Base-by-base conservation (phyloP, 2,888 invertebrate genomes). In the Drosophila hamatofila region DNA sequence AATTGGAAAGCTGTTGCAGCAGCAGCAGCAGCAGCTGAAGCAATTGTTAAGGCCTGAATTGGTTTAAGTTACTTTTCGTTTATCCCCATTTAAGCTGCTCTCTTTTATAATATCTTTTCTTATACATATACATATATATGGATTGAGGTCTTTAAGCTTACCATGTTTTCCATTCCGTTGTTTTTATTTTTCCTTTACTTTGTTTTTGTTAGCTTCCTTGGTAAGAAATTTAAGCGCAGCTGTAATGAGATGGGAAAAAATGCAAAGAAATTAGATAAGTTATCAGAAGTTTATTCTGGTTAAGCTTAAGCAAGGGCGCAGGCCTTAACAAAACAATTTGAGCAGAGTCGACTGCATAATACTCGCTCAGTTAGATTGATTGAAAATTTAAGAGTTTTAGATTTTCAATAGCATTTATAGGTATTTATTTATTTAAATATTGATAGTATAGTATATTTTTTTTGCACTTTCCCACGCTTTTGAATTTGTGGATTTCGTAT, bases 101-200 rank as follows among this genome's bases (percentile, higher is more conserved):
- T 21, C 37, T 39, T 25, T 23, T 23, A 18, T 8, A 33, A 30
- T 8, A 51, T 30, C 7, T 49, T 49, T 30, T n/a, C 9, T 18
- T 21, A 14, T 49, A 25, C 12, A n/a, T n/a, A 16, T 6, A 48
- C 2, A 27, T 48, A n/a, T n/a, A 27, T 27, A 18, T 30, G 14
- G n/a, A 11, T 48, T 48, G 25, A 16, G 55, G 11, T 41, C 23
- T 16, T 11, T 48, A 56, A 58, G 74, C 87, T 89, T 61, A 87
- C 87, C 89, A 88, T 83, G 83, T 90, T 83, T 75, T 90, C 87
- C 86, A 85, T 85, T 87, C 83, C 89, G 70, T 81, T 80, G 66
- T 59, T 56, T 56, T 21, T 37, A 55, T 39, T 30, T 16, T 57
- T 60, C 21, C 41, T 74, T 58, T 56, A 58, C 66, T 61, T 64